Evolutionary conservation across 2,113 vertebrate species (phyloP).

Genomic region (Ptyas mucosa): DNA sequence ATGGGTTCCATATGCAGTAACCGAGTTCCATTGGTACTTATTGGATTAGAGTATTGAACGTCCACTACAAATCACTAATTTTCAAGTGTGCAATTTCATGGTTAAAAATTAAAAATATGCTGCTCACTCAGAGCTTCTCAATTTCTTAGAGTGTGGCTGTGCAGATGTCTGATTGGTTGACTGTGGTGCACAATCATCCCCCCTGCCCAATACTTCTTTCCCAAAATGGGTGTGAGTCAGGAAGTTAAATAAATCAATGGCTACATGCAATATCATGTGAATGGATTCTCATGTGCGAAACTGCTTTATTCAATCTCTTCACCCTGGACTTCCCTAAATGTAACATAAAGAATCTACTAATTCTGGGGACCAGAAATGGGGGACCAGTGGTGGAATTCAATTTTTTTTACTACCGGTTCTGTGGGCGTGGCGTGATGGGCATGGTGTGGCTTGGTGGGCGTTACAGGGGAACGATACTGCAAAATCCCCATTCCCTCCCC

Average conservation of each 20-base stretch:
- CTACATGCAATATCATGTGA: background rate
- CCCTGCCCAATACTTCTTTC: background rate
- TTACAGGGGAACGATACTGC: too few species aligned
- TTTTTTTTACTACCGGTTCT: too few species aligned
- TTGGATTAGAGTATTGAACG: background rate
- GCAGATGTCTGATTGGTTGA: background rate
- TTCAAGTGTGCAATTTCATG: background rate
- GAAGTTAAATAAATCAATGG: background rate
- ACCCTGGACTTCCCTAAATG: background rate
- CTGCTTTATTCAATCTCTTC: background rate
- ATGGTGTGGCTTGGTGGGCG: too few species aligned
- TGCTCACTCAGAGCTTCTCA: background rate
- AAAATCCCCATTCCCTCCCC: too few species aligned
- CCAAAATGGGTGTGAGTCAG: background rate
- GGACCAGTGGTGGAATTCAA: too few species aligned
- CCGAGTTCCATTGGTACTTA: background rate
- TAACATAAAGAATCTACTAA: background rate
- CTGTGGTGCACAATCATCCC: background rate
- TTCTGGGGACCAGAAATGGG: background rate
- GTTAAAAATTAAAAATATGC: background rate
- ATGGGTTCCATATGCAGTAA: background rate
- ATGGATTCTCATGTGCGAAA: background rate
- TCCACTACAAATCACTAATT: background rate
- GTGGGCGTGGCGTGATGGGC: too few species aligned
- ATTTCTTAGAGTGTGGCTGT: background rate